Conservation (phyloP, 2,113 vertebrate species). For the Eublepharis macularius region DNA sequence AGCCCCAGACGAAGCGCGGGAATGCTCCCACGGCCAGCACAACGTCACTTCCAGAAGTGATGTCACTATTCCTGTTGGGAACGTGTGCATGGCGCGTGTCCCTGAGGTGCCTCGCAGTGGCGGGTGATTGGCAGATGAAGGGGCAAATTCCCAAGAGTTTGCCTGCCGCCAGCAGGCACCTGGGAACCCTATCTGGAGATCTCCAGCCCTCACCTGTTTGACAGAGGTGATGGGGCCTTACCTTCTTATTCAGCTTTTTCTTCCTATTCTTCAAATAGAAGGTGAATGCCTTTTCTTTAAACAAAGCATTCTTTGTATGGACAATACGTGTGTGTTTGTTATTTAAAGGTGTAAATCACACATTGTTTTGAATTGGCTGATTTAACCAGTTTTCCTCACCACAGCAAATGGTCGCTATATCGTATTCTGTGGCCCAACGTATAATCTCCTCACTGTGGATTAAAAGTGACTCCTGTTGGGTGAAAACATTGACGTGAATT, state of each 20-base stretch:
- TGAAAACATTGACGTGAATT: background rate
- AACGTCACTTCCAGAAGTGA: no score
- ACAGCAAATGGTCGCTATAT: background rate
- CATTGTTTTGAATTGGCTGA: background rate
- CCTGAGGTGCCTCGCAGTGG: no score
- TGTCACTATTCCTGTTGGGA: no score
- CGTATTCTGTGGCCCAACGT: background rate
- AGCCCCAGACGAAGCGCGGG: no score
- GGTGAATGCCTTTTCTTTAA: background rate
- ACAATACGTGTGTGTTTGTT: background rate
- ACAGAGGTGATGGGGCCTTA: background rate
- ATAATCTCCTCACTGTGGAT: background rate
- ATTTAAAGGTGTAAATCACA: background rate
- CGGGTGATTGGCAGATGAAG: no score
- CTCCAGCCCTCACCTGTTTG: no score
- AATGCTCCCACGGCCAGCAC: no score
- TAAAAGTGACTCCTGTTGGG: no score
- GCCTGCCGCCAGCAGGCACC: no score
- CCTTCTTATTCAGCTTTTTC: background rate
- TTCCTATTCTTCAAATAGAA: background rate
- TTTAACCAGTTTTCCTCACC: background rate
- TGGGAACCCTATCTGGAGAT: no score
- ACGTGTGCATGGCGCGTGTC: no score
- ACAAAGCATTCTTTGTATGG: background rate
- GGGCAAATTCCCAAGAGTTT: no score